phyloP scores from a whole-genome alignment of 2,888 invertebrate genomes.

The Carcina quercana region DNA sequence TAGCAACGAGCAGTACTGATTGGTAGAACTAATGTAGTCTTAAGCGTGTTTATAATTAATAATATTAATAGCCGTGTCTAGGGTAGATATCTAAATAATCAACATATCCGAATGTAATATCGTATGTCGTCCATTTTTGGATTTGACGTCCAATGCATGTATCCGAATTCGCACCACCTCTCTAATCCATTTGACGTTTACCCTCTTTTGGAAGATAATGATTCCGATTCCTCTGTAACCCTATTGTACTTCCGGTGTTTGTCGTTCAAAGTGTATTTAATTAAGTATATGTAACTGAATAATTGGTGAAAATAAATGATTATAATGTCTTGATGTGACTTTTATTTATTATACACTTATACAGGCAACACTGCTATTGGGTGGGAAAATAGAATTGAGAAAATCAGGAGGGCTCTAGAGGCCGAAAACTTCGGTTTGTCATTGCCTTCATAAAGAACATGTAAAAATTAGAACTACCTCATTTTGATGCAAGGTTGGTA shows the following conservation, averaged over 20 bases:
- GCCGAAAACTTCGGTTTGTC: too few species aligned
- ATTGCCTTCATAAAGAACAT: too few species aligned
- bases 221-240: conserved; percentile 3
- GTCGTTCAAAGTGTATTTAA: conserved; percentile 28
- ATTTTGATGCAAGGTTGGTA: too few species aligned
- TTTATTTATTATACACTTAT: conserved; percentile 36
- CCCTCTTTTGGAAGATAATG: conserved; percentile 2
- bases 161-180: conserved; percentile 15
- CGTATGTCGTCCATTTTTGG: conserved; percentile 17
- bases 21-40: conserved; percentile 22
- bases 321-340: conserved; percentile 32
- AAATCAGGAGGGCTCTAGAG: too few species aligned
- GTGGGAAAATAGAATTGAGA: too few species aligned
- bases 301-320: conserved; percentile 44
- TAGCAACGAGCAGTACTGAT: conserved; percentile 44
- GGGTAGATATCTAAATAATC: conserved; percentile 33
- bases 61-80: conserved; percentile 26
- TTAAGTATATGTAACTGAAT: conserved; percentile 21
- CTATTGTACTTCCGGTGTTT: conserved; percentile 25
- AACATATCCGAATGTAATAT: conserved; percentile 31
- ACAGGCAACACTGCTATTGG: too few species aligned
- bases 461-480: too few species aligned
- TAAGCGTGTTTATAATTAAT: conserved; percentile 37
- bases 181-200: not conserved
- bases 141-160: conserved; percentile 26